A percentile compares a stretch with the other conserved stretches of the same genome.
phyloP scores from a whole-genome alignment of 2,113 vertebrate genomes.

The Poeciliopsis occidentalis region DNA sequence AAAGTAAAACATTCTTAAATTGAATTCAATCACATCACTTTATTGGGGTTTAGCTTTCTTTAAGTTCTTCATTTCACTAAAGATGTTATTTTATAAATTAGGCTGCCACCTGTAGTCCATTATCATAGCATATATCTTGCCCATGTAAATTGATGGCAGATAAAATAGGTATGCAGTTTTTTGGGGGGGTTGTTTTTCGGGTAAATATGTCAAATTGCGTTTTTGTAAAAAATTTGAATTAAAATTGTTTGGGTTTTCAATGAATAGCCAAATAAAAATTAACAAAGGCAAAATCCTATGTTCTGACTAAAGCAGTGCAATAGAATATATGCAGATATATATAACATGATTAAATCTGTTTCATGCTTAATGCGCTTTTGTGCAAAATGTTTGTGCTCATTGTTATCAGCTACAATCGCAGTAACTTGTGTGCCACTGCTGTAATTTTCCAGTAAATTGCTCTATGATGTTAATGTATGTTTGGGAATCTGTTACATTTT shows the following conservation, averaged over 20 bases:
- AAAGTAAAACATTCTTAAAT: background rate
- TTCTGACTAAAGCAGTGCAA: too few species aligned
- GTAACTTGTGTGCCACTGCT: conserved; percentile 11
- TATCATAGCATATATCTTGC: too few species aligned
- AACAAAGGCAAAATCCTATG: too few species aligned
- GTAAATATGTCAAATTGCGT: too few species aligned
- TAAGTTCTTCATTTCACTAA: background rate
- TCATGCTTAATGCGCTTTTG: background rate
- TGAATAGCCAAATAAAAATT: too few species aligned
- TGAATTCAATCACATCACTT: background rate
- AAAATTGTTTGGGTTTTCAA: too few species aligned
- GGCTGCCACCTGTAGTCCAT: too few species aligned
- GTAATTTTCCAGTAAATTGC: conserved; percentile 6
- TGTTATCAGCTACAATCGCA: conserved; percentile 19
- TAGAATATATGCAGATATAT: background rate
- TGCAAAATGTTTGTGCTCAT: conserved; percentile 18
- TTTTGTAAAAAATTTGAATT: too few species aligned
- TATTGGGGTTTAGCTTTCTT: background rate
- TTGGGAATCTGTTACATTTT: conserved; percentile 19
- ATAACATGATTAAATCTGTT: conserved; percentile 8
- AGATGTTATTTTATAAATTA: too few species aligned
- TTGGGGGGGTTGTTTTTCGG: too few species aligned
- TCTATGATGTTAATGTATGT: conserved; percentile 3
- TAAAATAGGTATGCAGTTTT: too few species aligned
- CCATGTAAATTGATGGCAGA: too few species aligned